Percentiles rank a stretch among this genome's conserved stretches.
phyloP scores from a whole-genome alignment of 2,113 vertebrate species.

The Scatophagus argus region DNA sequence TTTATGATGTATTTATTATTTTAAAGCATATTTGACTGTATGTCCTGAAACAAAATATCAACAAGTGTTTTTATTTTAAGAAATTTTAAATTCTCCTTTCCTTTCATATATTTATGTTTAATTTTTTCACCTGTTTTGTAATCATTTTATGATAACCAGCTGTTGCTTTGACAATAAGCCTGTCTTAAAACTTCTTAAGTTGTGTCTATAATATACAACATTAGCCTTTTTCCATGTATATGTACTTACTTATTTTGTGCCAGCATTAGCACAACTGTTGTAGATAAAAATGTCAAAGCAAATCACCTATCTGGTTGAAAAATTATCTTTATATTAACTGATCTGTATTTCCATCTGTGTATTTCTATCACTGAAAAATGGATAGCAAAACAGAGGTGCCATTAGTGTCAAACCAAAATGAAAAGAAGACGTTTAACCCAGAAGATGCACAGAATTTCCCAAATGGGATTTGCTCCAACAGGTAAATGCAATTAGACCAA shows the following conservation, averaged over 20 bases:
- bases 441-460: conserved; percentile 44
- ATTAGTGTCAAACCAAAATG: conserved; percentile 15
- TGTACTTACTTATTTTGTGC: neutral
- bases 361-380: neutral
- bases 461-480: conserved; percentile 69
- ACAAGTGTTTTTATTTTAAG: neutral
- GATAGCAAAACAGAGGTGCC: conserved; percentile 20
- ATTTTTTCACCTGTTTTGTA: neutral
- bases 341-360: neutral
- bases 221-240: neutral
- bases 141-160: neutral
- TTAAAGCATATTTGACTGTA: neutral
- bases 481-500: conserved; percentile 74
- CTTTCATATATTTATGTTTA: neutral
- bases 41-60: neutral
- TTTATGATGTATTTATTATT: neutral
- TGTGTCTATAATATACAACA: conserved; percentile 3
- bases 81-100: neutral
- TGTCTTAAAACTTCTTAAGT: neutral
- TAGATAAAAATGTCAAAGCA: neutral
- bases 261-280: neutral
- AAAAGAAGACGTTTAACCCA: conserved; percentile 44
- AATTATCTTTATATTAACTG: neutral
- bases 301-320: neutral
- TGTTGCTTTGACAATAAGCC: neutral